Base-by-base conservation (phyloP, 2,797 vertebrate species). In the Sphenopsis melanotis region DNA sequence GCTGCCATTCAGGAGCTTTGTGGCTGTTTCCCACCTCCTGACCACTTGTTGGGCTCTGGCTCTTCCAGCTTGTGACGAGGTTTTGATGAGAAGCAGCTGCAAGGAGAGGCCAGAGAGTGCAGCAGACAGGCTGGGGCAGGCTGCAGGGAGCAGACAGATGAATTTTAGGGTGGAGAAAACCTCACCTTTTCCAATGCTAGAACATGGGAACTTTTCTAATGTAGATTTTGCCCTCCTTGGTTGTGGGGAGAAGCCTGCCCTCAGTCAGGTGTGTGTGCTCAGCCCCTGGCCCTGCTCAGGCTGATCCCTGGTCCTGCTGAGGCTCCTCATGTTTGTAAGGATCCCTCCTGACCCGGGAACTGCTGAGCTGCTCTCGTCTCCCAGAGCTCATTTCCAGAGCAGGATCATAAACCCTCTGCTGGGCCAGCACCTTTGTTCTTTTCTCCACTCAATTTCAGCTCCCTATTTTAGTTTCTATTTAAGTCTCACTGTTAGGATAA, bases 401-500 rank as follows among this genome's bases (percentile, higher is more conserved):
- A 6, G 69, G 44, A 44, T 34, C 12, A 9, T 14, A 27, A 89
- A 30, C 0, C 0, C 21, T 57, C 0, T 5, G 29, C 55, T 65
- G 59, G 29, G 23, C 39, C 3, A 2, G 46, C 79, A 65, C 29
- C 15, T 13, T 39, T 26, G 11, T 64, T 83, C 44, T 66, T 78
- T 61, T 60, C 52, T 50, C 39, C 0, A 0, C 6, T 13, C 1
- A 0, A 37, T 56, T 77, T 75, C 2, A 3, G 21, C 26, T 56
- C 39, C 32, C 32, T 65, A 0, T 10, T 72, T 87, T 71, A 34
- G 39, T 44, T 82, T 36, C n/a, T 9, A 2, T 37, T 52, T 4
- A 37, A 70, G 23, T 56, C 18, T 47, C 7, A 2, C n/a, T 32
- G 11, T 14, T 83, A 65, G 80, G n/a, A 32, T 20, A 44, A 15